phyloP scores from a whole-genome alignment of 1,140 invertebrate species.

The Pectinophora gossypiella region DNA sequence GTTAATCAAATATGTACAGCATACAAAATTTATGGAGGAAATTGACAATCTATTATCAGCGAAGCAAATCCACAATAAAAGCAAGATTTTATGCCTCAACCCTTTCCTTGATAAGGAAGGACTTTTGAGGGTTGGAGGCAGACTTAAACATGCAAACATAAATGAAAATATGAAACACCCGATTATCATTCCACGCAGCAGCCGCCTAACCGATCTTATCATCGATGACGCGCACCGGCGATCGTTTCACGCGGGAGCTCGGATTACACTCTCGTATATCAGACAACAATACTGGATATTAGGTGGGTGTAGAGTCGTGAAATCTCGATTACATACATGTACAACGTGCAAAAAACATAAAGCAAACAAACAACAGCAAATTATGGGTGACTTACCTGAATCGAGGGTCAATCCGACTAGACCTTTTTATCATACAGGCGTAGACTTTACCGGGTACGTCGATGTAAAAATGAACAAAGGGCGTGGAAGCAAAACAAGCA shows the following conservation, averaged over 20 bases:
- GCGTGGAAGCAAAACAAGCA: constrained; percentile 23
- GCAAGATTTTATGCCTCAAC: constrained; percentile 6
- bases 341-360: constrained; percentile 17
- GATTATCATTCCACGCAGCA: constrained; percentile 14
- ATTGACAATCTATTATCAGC: background rate
- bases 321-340: constrained; percentile 14
- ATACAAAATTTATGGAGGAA: constrained; percentile 7
- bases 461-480: constrained; percentile 22
- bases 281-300: constrained; percentile 32
- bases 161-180: constrained; percentile 12
- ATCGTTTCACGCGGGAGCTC: constrained; percentile 27
- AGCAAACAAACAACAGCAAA: constrained; percentile 14
- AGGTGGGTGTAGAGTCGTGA: constrained; percentile 10
- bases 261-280: constrained; percentile 20
- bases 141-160: constrained; percentile 13
- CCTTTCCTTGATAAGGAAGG: constrained; percentile 14
- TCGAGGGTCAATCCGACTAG: constrained; percentile 6
- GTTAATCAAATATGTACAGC: constrained; percentile 12
- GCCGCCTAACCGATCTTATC: constrained; percentile 17
- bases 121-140: constrained; percentile 27
- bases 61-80: constrained; percentile 1
- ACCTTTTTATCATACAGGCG: constrained; percentile 30
- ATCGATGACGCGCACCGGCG: constrained; percentile 20
- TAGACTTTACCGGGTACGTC: constrained; percentile 42
- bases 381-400: constrained; percentile 35